Conservation (phyloP, 1,140 invertebrate genomes). For the Magallana gigas region DNA sequence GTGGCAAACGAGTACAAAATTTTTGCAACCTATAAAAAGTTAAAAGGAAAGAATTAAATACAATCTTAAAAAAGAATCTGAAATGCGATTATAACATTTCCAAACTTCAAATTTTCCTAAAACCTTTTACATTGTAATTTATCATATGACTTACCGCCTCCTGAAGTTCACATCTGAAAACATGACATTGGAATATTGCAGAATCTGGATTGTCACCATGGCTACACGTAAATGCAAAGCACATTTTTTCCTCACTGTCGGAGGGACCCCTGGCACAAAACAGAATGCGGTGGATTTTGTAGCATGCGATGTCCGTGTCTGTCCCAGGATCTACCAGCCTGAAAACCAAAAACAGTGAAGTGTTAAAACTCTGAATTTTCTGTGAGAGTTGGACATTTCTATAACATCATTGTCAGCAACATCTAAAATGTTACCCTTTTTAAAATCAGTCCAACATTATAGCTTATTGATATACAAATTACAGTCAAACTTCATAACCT, state of each 20-base stretch:
- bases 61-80: not conserved
- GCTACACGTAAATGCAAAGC: conserved; percentile 98
- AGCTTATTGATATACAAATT: too few relatives aligned
- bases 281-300: conserved; percentile 94
- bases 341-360: not conserved
- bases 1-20: conserved; percentile 92
- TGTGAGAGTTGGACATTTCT: too few relatives aligned
- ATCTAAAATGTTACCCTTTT: too few relatives aligned
- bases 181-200: conserved; percentile 96
- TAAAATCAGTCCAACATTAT: too few relatives aligned
- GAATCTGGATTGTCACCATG: conserved; percentile 92
- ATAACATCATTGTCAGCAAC: too few relatives aligned
- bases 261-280: conserved; percentile 95
- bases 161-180: conserved; percentile 97
- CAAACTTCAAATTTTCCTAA: not conserved
- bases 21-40: conserved; percentile 83
- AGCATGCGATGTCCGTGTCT: conserved; percentile 91
- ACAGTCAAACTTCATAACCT: too few relatives aligned
- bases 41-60: not conserved
- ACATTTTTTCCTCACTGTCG: conserved; percentile 90
- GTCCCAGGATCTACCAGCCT: conserved; percentile 92
- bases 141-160: conserved; percentile 90
- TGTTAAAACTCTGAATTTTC: too few relatives aligned
- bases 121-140: not conserved
- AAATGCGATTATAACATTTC: not conserved